A percentile compares a stretch with the other conserved stretches of the same genome.
Evolutionary conservation across 2,888 invertebrate genomes (phyloP).

Genomic region (Ptilodon capucinus): DNA sequence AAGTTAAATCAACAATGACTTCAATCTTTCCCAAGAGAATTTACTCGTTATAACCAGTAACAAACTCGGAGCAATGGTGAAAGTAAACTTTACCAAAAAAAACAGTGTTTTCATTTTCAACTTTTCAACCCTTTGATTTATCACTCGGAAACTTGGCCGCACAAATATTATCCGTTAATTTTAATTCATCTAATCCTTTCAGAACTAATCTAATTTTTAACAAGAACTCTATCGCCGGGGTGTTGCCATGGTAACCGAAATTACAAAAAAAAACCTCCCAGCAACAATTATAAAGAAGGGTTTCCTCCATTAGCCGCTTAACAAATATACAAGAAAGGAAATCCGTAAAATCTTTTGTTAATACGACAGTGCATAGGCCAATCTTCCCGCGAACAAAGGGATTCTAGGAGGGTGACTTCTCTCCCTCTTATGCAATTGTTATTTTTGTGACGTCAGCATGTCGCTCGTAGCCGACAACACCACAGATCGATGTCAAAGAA

Average conservation of each 20-base stretch:
- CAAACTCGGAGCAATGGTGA: too few relatives aligned
- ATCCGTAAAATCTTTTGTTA: slow-evolving; percentile 47
- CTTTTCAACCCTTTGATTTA: slow-evolving; percentile 18
- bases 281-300: slow-evolving; percentile 45
- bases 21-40: too few relatives aligned
- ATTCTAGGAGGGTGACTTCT: slow-evolving; percentile 46
- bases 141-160: slow-evolving; percentile 18
- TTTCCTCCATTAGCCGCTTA: slow-evolving; percentile 45
- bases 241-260: slow-evolving; percentile 51
- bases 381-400: slow-evolving; percentile 56
- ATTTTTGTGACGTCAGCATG: slow-evolving; percentile 61
- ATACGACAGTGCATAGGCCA: slow-evolving; percentile 55
- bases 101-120: slow-evolving; percentile 1
- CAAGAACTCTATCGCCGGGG: slow-evolving; percentile 38
- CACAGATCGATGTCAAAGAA: slow-evolving; percentile 39
- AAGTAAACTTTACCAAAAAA: neutral
- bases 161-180: slow-evolving; percentile 34
- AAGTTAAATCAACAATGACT: too few relatives aligned
- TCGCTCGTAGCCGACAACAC: slow-evolving; percentile 28
- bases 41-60: too few relatives aligned
- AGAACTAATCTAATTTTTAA: slow-evolving; percentile 40
- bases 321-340: slow-evolving; percentile 48
- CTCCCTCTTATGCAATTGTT: slow-evolving; percentile 67
- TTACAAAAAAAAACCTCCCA: slow-evolving; percentile 30
- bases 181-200: slow-evolving; percentile 38